Base-by-base conservation (phyloP, 2,797 vertebrate genomes). In the Trematomus bernacchii region DNA sequence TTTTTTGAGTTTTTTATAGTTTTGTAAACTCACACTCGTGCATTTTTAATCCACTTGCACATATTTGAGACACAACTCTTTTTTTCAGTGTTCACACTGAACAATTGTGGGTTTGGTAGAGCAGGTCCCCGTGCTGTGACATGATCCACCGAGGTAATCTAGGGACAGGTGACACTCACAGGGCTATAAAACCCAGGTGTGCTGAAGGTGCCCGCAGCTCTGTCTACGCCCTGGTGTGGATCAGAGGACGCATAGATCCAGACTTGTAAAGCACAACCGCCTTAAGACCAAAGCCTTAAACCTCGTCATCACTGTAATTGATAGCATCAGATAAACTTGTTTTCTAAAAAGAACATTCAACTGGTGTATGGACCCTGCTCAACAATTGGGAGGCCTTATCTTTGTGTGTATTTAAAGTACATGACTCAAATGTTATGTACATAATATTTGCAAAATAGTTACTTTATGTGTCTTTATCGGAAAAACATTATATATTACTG, bases 141-240 rank as follows among this genome's bases (percentile, higher is more conserved):
- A 55, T 68, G 66, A 71, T 53, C 43, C 59, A 51, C 33, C 27
- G 40, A 76, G 43, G 27, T 55, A 60, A 51, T 5, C 30, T 60
- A 30, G 47, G 43, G 46, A 63, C 54, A 76, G 71, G 65, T 82
- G 76, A 74, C 0, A 10, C 51, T 71, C 3, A n/a, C 63, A 50
- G 54, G 52, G n/a, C 42, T 46, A 23, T 88, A 80, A 86, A 79
- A 76, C 15, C 69, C 79, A 85, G 83, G 79, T 85, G 82, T 71
- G 33, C 73, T 73, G 11, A 1, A 52, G 58, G 18, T 9, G 79
- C 84, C 84, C 47, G 71, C 46, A 80, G 76, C 77, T 68, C 61
- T 75, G 33, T 42, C 48, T 66, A 43, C 18, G 48, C 44, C 5
- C 50, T 15, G 47, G 44, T 66, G 80, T 30, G 70, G 27, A 73